A percentile compares a stretch with the other conserved stretches of the same genome.
These are phyloP conservation scores for Patiria pectinifera DNA, from an alignment of 53 echinoderm and acorn worm species.

Conservation along the genomic window DNA sequence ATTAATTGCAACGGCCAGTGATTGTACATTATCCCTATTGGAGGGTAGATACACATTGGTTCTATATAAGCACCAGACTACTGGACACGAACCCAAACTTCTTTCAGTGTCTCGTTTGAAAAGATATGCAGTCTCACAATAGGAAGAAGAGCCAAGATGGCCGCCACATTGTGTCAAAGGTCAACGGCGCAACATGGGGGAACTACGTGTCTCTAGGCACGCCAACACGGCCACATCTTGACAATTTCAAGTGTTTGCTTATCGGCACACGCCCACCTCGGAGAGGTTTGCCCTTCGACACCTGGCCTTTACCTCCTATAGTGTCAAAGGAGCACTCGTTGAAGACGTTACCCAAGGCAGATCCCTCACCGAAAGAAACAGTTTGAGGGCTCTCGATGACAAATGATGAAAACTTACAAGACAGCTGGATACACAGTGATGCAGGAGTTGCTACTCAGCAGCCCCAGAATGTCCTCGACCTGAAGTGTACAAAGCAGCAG, in stretches of 20 bases:
- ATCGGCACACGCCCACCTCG: slow-evolving; percentile 5
- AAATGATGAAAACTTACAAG: background rate
- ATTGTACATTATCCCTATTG: too few species aligned
- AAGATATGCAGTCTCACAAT: background rate
- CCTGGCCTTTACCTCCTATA: background rate
- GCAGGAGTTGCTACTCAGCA: too few species aligned
- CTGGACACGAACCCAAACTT: background rate
- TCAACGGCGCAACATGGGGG: background rate
- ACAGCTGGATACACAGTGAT: background rate
- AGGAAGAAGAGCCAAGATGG: background rate
- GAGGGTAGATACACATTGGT: background rate
- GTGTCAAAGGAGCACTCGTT: background rate
- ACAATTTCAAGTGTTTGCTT: background rate
- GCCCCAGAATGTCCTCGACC: too few species aligned
- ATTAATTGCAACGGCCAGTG: too few species aligned
- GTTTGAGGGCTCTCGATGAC: background rate
- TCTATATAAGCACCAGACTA: background rate
- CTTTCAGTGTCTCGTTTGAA: background rate
- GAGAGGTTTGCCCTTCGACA: slow-evolving; percentile 6
- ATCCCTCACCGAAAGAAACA: background rate
- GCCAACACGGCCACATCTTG: background rate
- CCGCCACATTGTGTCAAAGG: background rate
- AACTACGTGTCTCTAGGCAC: background rate
- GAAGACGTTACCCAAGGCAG: background rate
- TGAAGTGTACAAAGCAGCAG: too few species aligned